Percentiles rank a stretch among this genome's conserved stretches.
Conservation (phyloP, 2,113 vertebrate genomes). For the Nansenia antarctica region DNA sequence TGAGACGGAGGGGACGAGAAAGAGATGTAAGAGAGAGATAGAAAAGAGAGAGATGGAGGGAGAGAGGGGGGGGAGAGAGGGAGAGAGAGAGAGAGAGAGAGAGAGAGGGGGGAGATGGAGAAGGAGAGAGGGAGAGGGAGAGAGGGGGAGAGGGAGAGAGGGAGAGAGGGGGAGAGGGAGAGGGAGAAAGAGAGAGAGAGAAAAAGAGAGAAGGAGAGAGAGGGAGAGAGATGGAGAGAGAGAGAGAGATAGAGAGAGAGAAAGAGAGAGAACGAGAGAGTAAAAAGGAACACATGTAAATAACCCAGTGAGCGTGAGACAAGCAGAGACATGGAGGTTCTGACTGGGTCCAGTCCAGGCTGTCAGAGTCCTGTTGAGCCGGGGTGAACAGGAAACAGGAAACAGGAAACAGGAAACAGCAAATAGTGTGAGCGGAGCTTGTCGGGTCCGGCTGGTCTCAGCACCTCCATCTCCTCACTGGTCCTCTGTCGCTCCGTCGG, state of each 20-base stretch:
- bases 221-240: not conserved
- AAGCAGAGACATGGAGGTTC: constrained; percentile 24
- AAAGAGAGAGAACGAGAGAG: constrained; percentile 18
- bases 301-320: constrained; percentile 34
- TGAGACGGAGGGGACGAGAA: constrained; percentile 25
- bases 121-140: constrained; percentile 11
- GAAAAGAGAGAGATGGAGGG: not conserved
- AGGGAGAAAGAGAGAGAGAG: not conserved
- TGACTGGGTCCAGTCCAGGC: constrained; percentile 56
- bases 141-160: not conserved
- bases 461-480: not conserved
- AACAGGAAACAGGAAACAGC: too few relatives aligned
- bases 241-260: not conserved
- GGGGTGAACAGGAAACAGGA: too few relatives aligned
- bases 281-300: constrained; percentile 17
- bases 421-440: constrained; percentile 26
- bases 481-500: too few relatives aligned
- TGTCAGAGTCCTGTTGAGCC: constrained; percentile 22
- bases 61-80: not conserved
- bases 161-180: constrained; percentile 27
- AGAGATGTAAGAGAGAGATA: not conserved
- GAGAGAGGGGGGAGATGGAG: constrained; percentile 3
- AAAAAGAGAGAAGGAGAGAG: not conserved
- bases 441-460: not conserved
- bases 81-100: not conserved